Evolutionary conservation across 1,140 invertebrate species (phyloP), one percentile per base, ranked within the genome.

Genomic region (Drosophila burlai): DNA sequence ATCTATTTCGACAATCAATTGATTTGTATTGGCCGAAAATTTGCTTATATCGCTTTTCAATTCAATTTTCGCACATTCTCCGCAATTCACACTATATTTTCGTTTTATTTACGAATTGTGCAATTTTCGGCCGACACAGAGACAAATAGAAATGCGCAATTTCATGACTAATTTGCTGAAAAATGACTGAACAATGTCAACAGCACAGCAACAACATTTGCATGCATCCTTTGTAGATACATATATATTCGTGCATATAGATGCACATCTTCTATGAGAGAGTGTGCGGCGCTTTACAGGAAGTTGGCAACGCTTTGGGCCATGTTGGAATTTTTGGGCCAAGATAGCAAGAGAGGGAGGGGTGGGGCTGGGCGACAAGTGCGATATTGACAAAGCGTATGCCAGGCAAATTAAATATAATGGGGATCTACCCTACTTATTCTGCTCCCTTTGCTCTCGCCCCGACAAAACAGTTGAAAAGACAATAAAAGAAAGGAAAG

Each of bases 351-450:
- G 47, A 42, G 8, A 38, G 18, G 21, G 13, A 8, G 26, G 26
- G 29, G 29, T 7, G 4, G 9, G 8, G 18, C 34, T 13, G 21
- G 34, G 54, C 54, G 26, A 36, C n/a, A 45, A 71, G 65, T 80
- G 81, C 66, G 62, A 76, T 89, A 87, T 87, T 87, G 84, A 89
- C 85, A 89, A 90, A 87, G 84, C 84, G 81, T 87, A 87, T 84
- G 85, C 65, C 65, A 78, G 69, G 74, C 81, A 87, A 87, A 87
- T 87, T 87, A 87, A 87, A 87, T 87, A 84, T 81, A 87, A 89
- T 89, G 69, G 73, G 65, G 78, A 66, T 73, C 57, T 73, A 58
- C 73, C 58, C 72, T 62, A 59, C 36, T 58, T 76, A 52, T 46
- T 59, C 72, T 65, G 59, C 50, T 54, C 52, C 61, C 65, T 58